A percentile compares a stretch with the other conserved stretches of the same genome.
These are phyloP conservation scores for Myodes glareolus DNA, from an alignment of 2,113 vertebrate genomes.

Conservation along the genomic window DNA sequence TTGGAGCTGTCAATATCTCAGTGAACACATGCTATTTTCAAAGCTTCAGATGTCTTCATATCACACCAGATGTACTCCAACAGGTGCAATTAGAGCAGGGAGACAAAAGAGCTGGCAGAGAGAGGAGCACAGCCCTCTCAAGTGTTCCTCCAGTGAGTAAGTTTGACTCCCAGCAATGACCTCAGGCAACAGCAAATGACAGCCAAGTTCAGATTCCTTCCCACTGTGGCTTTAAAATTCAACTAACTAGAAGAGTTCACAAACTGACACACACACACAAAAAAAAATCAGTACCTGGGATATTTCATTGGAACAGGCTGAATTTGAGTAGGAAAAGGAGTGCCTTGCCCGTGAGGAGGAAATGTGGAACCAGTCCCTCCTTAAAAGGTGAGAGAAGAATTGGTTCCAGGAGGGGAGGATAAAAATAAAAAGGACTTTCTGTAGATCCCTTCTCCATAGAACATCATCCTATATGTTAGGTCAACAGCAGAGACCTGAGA, in stretches of 20 bases:
- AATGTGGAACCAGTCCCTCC: background rate
- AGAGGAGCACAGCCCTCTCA: background rate
- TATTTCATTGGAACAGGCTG: background rate
- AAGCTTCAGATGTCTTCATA: background rate
- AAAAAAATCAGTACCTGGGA: conserved; percentile 23
- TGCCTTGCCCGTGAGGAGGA: background rate
- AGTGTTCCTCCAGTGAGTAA: background rate
- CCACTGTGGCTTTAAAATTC: background rate
- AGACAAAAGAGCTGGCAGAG: background rate
- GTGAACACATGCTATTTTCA: background rate
- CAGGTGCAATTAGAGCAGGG: background rate
- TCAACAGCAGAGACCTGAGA: background rate
- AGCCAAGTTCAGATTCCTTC: background rate
- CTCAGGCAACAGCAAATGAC: background rate
- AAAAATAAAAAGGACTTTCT: background rate
- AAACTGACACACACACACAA: background rate
- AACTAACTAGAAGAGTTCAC: background rate
- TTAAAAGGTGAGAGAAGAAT: background rate
- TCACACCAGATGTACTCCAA: background rate
- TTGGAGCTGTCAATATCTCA: background rate
- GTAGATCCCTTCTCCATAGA: background rate
- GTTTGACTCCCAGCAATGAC: background rate
- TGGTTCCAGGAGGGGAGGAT: background rate
- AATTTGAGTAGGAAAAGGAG: background rate
- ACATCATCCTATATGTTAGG: background rate